Evolutionary conservation across 2,113 vertebrate species (phyloP).

Genomic region (Phalacrocorax pelagicus): DNA sequence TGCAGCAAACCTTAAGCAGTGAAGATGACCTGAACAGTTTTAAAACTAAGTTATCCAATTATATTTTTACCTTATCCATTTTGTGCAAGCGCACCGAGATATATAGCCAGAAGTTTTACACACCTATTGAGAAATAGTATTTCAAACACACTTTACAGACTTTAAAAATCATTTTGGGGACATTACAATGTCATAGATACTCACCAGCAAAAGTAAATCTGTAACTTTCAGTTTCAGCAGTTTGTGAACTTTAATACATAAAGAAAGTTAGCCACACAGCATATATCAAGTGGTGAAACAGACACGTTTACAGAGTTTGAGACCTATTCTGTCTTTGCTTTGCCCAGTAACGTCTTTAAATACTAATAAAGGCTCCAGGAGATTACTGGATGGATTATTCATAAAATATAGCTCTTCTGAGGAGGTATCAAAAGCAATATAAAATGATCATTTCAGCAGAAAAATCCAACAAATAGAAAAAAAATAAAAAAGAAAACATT

Average conservation of each 20-base stretch:
- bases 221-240: background rate
- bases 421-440: background rate
- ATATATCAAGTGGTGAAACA: background rate
- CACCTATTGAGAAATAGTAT: background rate
- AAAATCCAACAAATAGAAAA: background rate
- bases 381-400: background rate
- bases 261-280: background rate
- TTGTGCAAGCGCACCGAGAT: background rate
- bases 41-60: background rate
- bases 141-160: background rate
- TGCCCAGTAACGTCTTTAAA: background rate
- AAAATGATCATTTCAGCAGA: background rate
- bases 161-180: background rate
- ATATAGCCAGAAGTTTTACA: background rate
- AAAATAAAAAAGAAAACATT: fast-evolving
- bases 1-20: background rate
- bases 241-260: background rate
- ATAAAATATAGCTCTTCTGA: background rate
- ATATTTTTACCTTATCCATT: background rate
- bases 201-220: background rate
- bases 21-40: background rate
- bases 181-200: background rate
- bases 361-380: background rate
- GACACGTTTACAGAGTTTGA: background rate
- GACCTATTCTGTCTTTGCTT: background rate